A percentile compares a stretch with the other conserved stretches of the same genome.
These are phyloP conservation scores for Hipparchia semele DNA, from an alignment of 2,888 invertebrate species.

Conservation along the genomic window DNA sequence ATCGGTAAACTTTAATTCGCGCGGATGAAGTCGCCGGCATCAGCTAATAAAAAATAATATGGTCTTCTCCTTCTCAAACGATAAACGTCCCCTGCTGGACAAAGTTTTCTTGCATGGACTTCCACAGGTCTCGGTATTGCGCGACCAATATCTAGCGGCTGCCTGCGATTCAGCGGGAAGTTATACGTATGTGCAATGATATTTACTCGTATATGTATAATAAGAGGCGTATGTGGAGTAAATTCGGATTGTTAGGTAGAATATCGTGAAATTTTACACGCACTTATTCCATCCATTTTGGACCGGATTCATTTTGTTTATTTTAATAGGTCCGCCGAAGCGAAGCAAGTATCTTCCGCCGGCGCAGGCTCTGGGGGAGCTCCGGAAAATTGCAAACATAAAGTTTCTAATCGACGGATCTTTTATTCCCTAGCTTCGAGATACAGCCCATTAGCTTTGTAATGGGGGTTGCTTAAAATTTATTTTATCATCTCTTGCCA, in stretches of 20 bases:
- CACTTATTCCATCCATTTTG: conserved; percentile 32
- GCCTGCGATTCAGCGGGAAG: too few species aligned
- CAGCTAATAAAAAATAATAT: too few species aligned
- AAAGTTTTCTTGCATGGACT: too few species aligned
- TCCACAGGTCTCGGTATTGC: too few species aligned
- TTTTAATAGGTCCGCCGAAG: conserved; percentile 22
- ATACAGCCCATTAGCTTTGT: conserved; percentile 81
- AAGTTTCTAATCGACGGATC: conserved; percentile 83
- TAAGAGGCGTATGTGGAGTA: not conserved
- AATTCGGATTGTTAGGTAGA: conserved; percentile 50
- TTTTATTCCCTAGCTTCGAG: conserved; percentile 79
- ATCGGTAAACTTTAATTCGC: too few species aligned
- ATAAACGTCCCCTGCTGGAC: too few species aligned
- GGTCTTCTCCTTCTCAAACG: too few species aligned
- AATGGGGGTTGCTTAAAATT: conserved; percentile 79
- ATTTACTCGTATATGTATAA: too few species aligned
- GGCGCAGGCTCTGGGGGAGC: conserved; percentile 56
- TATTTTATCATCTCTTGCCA: conserved; percentile 81
- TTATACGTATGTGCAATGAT: too few species aligned
- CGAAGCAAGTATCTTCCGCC: conserved; percentile 17
- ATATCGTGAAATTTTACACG: conserved; percentile 1
- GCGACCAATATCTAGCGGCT: too few species aligned
- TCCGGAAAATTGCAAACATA: conserved; percentile 80
- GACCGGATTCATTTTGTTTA: conserved; percentile 20
- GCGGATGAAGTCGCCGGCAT: too few species aligned